Conservation (phyloP, 2,113 vertebrate species). For the Noturus placidus region DNA sequence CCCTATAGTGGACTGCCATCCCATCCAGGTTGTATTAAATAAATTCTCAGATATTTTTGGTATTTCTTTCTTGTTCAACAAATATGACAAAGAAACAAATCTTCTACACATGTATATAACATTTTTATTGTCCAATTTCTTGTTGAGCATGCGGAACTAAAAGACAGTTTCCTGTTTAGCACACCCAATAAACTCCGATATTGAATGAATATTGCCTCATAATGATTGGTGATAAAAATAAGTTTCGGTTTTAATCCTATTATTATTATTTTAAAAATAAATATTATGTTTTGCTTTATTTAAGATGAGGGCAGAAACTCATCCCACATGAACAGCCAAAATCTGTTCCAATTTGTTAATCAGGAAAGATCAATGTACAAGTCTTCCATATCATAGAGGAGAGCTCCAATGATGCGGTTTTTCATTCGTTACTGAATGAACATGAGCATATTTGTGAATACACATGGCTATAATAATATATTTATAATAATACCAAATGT, state of each 20-base stretch:
- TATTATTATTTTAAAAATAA: not conserved
- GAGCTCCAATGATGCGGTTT: not conserved
- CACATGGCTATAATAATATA: not conserved
- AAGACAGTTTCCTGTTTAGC: not conserved
- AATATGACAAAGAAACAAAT: not conserved
- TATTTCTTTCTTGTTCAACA: not conserved
- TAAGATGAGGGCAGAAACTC: not conserved
- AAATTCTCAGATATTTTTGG: not conserved
- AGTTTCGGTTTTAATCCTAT: not conserved
- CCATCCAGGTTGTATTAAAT: not conserved
- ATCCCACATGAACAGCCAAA: not conserved
- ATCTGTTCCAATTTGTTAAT: not conserved
- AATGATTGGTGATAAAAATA: not conserved
- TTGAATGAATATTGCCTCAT: not conserved
- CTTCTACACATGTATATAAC: not conserved
- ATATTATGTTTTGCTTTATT: not conserved
- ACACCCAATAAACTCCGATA: not conserved
- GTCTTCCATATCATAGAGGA: not conserved
- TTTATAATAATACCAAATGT: not conserved
- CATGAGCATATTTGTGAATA: not conserved
- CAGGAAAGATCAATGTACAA: not conserved
- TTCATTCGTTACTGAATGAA: not conserved
- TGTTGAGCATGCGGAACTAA: not conserved
- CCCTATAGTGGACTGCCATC: not conserved
- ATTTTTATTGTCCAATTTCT: not conserved